Conservation (phyloP, 2,113 vertebrate species). For the Corvus hawaiiensis region DNA sequence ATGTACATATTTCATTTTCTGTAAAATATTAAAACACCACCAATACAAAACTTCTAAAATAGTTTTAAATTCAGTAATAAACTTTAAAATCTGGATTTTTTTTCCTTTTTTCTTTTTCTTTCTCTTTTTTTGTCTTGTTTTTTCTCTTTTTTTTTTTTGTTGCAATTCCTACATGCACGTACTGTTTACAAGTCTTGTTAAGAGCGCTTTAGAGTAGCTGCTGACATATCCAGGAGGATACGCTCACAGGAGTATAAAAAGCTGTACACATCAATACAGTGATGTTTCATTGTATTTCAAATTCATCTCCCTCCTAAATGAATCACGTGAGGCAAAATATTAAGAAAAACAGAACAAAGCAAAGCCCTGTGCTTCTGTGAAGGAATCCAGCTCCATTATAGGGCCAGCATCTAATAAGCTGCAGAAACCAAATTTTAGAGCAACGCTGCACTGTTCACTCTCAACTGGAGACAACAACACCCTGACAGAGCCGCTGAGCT, state of each 20-base stretch:
- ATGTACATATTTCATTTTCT: conserved; percentile 82
- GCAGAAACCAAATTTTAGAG: conserved; percentile 15
- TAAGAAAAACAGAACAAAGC: conserved; percentile 34
- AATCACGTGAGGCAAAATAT: conserved; percentile 41
- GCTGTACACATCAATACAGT: conserved; percentile 71
- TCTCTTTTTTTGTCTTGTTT: neutral
- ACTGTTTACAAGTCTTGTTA: conserved; percentile 77
- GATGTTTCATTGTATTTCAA: conserved; percentile 64
- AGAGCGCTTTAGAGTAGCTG: conserved; percentile 78
- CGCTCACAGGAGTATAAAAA: conserved; percentile 76
- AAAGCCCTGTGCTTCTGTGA: conserved; percentile 60
- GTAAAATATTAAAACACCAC: conserved; percentile 86
- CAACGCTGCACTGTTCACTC: conserved; percentile 11
- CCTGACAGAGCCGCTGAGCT: conserved; percentile 25
- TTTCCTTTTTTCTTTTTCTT: neutral
- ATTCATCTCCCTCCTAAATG: conserved; percentile 66
- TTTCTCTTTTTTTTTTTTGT: neutral
- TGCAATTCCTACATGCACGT: conserved; percentile 76
- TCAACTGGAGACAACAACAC: neutral
- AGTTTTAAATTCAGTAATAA: conserved; percentile 84
- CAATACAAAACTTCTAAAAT: conserved; percentile 87
- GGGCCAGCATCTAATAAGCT: conserved; percentile 19
- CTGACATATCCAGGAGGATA: conserved; percentile 76
- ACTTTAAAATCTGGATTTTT: conserved; percentile 78
- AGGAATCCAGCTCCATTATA: conserved; percentile 52